phyloP scores from a whole-genome alignment of 2,113 vertebrate genomes.

The Phalacrocorax carbo region DNA sequence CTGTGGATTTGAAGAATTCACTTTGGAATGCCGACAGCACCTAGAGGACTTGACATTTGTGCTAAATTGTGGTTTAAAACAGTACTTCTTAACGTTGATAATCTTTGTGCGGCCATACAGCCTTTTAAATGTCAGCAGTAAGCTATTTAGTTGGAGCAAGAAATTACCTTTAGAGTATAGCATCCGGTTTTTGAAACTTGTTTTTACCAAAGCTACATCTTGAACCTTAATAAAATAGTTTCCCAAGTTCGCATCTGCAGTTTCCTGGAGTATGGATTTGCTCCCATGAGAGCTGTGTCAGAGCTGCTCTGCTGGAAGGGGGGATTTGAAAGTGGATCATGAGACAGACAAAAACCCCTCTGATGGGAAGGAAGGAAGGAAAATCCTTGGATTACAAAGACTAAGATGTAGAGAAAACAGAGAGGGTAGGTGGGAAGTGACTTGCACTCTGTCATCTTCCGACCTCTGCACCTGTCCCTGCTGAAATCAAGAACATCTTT shows the following conservation, averaged over 20 bases:
- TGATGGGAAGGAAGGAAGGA: not conserved
- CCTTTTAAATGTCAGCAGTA: not conserved
- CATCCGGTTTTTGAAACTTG: not conserved
- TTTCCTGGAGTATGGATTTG: accelerated
- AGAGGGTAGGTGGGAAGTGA: not conserved
- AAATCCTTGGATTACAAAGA: not conserved
- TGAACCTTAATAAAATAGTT: not conserved
- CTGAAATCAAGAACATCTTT: not conserved
- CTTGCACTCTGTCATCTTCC: not conserved
- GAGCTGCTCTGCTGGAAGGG: not conserved
- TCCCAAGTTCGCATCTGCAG: not conserved
- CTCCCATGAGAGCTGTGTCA: not conserved
- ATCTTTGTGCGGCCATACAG: not conserved
- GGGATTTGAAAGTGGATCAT: not conserved
- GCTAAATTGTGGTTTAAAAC: not conserved
- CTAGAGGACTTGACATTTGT: accelerated
- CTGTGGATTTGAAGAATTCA: not conserved
- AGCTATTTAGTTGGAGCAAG: not conserved
- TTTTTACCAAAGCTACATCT: not conserved
- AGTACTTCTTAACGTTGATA: not conserved
- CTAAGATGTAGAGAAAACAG: not conserved
- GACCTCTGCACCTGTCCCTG: not conserved
- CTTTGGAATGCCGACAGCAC: accelerated
- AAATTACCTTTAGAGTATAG: not conserved
- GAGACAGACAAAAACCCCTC: not conserved